phyloP scores from a whole-genome alignment of 2,888 invertebrate species.

The Apotomis turbidana region DNA sequence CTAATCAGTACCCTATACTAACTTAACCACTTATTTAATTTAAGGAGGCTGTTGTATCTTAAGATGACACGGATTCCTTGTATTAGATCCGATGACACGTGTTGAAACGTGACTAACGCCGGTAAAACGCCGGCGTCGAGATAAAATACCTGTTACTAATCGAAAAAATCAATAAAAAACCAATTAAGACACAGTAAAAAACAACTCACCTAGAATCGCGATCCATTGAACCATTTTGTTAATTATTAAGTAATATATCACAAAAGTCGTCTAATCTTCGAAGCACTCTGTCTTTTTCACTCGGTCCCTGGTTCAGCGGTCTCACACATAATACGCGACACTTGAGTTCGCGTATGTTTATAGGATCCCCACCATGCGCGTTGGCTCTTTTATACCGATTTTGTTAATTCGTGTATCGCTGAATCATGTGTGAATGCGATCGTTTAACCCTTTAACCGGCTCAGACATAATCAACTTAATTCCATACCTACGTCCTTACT shows the following conservation, averaged over 20 bases:
- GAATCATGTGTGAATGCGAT: slow-evolving; percentile 2
- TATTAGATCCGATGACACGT: neutral
- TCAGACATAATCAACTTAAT: no score
- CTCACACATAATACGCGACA: slow-evolving; percentile 7
- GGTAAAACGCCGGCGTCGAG: slow-evolving; percentile 1
- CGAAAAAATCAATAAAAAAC: neutral
- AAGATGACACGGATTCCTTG: no score
- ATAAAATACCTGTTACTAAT: slow-evolving; percentile 12
- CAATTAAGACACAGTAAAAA: neutral
- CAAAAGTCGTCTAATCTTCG: neutral
- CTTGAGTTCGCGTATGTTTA: slow-evolving; percentile 12
- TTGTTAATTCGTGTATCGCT: slow-evolving; percentile 7
- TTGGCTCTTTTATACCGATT: slow-evolving; percentile 5
- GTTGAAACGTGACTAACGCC: neutral
- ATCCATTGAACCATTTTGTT: slow-evolving; percentile 10
- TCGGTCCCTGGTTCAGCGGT: slow-evolving; percentile 15
- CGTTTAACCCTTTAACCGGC: neutral
- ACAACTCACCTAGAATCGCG: slow-evolving; percentile 23
- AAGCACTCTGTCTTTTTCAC: slow-evolving; percentile 11
- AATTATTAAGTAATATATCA: neutral
- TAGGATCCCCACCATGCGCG: slow-evolving; percentile 30
- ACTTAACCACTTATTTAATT: no score
- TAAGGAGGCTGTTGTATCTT: no score
- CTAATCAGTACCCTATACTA: no score
- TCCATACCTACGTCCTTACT: no score